phyloP scores from a whole-genome alignment of 2,113 vertebrate species.

The Symphodus melops region DNA sequence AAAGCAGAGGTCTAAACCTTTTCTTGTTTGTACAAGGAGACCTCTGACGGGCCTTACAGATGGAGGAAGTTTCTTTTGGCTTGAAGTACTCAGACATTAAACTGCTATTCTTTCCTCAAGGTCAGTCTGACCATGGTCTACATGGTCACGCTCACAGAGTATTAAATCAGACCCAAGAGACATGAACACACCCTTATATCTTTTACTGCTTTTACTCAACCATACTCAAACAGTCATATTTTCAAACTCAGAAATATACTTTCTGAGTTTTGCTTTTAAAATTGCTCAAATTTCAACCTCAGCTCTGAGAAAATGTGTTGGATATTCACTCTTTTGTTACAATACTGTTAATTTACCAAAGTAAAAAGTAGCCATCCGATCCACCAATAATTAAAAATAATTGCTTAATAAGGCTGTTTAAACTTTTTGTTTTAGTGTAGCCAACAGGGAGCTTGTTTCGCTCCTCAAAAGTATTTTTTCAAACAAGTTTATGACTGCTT shows the following conservation, averaged over 20 bases:
- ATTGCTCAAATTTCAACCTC: too few relatives aligned
- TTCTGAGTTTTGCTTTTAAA: too few relatives aligned
- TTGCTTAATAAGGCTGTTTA: neutral
- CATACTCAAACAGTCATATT: neutral
- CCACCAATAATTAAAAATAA: neutral
- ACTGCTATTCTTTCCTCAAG: constrained; percentile 36
- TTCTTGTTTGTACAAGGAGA: neutral
- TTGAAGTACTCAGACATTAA: constrained; percentile 6
- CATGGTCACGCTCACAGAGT: constrained; percentile 22
- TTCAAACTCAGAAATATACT: neutral
- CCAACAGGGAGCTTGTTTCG: neutral
- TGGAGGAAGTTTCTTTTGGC: constrained; percentile 43
- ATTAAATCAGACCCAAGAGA: constrained; percentile 30
- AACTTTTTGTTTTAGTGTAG: neutral
- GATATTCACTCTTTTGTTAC: too few relatives aligned
- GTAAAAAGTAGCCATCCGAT: too few relatives aligned
- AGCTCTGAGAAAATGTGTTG: neutral
- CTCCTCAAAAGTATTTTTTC: constrained; percentile 4
- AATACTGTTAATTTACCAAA: too few relatives aligned
- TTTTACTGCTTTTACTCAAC: neutral
- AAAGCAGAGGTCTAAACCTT: too few relatives aligned
- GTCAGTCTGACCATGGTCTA: constrained; percentile 16
- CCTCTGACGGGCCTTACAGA: constrained; percentile 38
- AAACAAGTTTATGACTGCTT: constrained; percentile 38
- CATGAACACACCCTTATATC: constrained; percentile 36